phyloP scores from a whole-genome alignment of 2,888 invertebrate genomes.

The Norana najaformis region DNA sequence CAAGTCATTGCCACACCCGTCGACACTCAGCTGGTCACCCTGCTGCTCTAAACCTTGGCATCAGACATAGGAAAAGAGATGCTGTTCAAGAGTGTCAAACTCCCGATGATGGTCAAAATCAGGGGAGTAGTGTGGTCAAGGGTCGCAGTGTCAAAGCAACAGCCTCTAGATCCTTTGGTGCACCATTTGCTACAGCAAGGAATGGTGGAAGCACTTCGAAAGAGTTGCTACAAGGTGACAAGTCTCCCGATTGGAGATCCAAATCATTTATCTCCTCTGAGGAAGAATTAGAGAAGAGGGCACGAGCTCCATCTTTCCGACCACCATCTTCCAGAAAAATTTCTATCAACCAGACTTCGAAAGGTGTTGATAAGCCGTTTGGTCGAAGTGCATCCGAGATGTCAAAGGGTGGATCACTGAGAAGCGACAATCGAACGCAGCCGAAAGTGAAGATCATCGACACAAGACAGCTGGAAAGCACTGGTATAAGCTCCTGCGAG shows the following conservation, averaged over 20 bases:
- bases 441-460: conserved; percentile 22
- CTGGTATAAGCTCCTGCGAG: conserved; percentile 8
- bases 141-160: not conserved
- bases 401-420: not conserved
- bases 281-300: not conserved
- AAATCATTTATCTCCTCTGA: not conserved
- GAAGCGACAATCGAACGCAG: not conserved
- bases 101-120: not conserved
- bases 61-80: not conserved
- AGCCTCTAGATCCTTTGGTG: not conserved
- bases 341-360: not conserved
- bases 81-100: not conserved
- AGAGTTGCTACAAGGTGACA: not conserved
- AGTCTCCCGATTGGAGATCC: not conserved
- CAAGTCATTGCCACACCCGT: not conserved
- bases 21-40: not conserved
- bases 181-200: not conserved
- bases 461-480: conserved; percentile 15
- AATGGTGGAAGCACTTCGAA: not conserved
- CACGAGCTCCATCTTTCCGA: not conserved
- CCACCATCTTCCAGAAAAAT: not conserved
- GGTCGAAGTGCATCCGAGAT: not conserved
- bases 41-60: not conserved
- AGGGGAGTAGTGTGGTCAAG: not conserved
- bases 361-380: not conserved